Evolutionary conservation across 2,797 vertebrate genomes (phyloP), one percentile per base, ranked within the genome.

Genomic region (Sparidentex hasta): DNA sequence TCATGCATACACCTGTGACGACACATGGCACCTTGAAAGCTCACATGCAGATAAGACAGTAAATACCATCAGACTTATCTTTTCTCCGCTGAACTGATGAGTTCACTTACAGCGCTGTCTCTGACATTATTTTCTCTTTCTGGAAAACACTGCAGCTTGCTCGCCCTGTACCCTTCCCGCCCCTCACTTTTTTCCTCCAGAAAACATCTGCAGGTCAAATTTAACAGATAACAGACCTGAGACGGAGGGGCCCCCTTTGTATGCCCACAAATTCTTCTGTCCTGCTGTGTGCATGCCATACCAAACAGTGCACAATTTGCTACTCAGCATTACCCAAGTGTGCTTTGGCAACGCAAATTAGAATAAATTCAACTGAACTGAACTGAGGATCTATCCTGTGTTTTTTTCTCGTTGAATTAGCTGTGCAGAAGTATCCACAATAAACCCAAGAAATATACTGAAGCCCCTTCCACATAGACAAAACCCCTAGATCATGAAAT

Each of bases 191-290:
- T 71, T 29, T 44, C 33, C 23, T 52, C 59, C 67, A 65, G 43
- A 50, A 75, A 87, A 79, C 65, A 85, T 50, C 78, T 76, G 48
- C 38, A 29, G 20, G 23, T 81, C 67, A 23, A 54, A 27, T 62
- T 79, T 68, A 74, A 82, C 44, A 29, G 51, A 77, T 46, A 82
- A 55, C 65, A 87, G 63, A 87, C 44, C 14, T 25, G 25, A 80
- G 48, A 61, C 11, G 4, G 41, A 63, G 33, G 0, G 1, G 47
- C 43, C n/a, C 47, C 52, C 70, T 67, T 59, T 50, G 21, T 47
- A 56, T 20, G 54, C 23, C 48, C 2, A 16, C 13, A 61, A n/a
- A 73, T 78, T 74, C 55, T 58, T 63, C 41, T 52, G 18, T 63
- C 20, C 29, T 73, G 44, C 70, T 65, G 46, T 58, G 55, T 58